phyloP scores from a whole-genome alignment of 1,140 invertebrate genomes.

The Aphis gossypii region DNA sequence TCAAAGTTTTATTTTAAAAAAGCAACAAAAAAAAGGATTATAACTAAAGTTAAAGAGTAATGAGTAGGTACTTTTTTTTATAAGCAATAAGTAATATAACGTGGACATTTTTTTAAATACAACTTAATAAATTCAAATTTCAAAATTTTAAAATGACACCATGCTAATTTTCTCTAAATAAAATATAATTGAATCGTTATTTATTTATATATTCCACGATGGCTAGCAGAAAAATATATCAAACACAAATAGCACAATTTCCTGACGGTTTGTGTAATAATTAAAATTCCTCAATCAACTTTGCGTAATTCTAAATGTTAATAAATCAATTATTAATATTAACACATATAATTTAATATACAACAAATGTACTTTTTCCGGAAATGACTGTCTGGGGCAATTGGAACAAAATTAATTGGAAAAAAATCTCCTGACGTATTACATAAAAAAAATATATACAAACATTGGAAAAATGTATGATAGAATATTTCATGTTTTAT shows the following conservation, averaged over 20 bases:
- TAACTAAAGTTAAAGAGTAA: neutral
- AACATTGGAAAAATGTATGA: neutral
- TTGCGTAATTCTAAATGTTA: neutral
- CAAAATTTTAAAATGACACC: neutral
- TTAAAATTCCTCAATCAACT: neutral
- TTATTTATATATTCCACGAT: too few relatives aligned
- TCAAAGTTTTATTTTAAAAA: neutral
- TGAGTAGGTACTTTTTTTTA: too few relatives aligned
- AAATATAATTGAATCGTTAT: neutral
- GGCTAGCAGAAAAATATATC: neutral
- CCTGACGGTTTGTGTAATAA: neutral
- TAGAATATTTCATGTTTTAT: too few relatives aligned
- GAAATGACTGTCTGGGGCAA: neutral
- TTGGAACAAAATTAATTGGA: neutral
- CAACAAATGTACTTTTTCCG: neutral
- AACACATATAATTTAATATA: neutral
- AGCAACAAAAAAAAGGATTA: neutral
- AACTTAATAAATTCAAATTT: neutral
- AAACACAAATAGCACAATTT: neutral
- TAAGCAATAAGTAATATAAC: too few relatives aligned
- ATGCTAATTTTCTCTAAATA: neutral
- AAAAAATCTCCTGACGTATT: neutral
- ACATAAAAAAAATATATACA: neutral
- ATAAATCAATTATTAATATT: neutral
- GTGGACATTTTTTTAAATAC: neutral